Evolutionary conservation across 2,797 vertebrate species (phyloP).

Genomic region (Xiphorhynchus erythropygius): DNA sequence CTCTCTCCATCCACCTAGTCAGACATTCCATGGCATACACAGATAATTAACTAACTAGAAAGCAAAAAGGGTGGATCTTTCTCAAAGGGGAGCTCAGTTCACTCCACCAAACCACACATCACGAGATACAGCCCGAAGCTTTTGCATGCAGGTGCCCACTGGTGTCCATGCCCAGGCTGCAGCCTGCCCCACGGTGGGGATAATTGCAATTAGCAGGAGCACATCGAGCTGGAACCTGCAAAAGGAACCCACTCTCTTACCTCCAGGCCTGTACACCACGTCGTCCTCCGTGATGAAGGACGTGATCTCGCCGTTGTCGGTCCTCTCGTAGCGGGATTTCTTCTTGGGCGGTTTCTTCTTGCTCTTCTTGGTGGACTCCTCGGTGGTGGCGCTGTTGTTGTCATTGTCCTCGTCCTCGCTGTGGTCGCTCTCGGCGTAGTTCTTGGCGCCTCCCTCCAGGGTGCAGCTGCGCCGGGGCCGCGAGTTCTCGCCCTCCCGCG

Average conservation of each 20-base stretch:
- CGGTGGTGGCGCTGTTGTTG: slow-evolving; percentile 85
- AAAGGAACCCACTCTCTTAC: slow-evolving; percentile 72
- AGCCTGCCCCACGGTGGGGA: background rate
- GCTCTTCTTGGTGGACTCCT: slow-evolving; percentile 93
- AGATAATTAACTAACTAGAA: accelerated
- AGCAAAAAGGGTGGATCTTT: background rate
- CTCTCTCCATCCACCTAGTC: background rate
- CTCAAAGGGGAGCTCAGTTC: background rate
- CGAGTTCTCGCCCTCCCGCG: slow-evolving; percentile 87
- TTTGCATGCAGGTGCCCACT: accelerated
- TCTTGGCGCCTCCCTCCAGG: slow-evolving; percentile 94
- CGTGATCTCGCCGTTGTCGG: slow-evolving; percentile 94
- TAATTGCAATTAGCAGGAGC: background rate
- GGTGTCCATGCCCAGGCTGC: background rate
- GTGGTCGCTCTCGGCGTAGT: slow-evolving; percentile 97
- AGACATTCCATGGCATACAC: accelerated
- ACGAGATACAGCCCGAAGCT: accelerated
- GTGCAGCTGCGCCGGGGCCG: slow-evolving; percentile 95
- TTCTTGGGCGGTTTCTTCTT: slow-evolving; percentile 98
- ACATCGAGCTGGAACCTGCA: background rate
- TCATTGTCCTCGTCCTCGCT: slow-evolving; percentile 97
- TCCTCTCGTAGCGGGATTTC: slow-evolving; percentile 95
- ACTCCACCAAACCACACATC: background rate
- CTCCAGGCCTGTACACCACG: slow-evolving; percentile 94
- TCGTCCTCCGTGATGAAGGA: slow-evolving; percentile 97